Conservation (phyloP, 2,797 vertebrate genomes). For the Acanthurus tractus region DNA sequence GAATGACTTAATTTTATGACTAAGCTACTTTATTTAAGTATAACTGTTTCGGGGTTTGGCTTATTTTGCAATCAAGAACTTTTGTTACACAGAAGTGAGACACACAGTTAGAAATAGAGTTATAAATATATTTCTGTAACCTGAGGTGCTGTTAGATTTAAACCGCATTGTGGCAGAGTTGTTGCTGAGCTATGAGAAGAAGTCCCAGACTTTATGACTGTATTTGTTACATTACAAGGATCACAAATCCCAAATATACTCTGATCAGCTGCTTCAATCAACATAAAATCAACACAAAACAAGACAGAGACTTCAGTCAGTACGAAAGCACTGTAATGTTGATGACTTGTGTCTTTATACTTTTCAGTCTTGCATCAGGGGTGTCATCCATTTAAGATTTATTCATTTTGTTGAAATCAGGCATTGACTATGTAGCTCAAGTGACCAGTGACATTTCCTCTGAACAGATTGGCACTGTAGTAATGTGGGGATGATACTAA, state of each 20-base stretch:
- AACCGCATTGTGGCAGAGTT: neutral
- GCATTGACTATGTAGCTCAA: conserved; percentile 10
- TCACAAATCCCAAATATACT: neutral
- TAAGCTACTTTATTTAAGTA: neutral
- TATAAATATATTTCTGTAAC: conserved; percentile 15
- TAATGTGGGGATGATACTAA: conserved; percentile 20
- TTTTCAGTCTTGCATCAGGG: conserved; percentile 20
- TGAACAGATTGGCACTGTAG: conserved; percentile 12
- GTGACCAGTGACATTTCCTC: conserved; percentile 47
- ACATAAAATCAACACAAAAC: conserved; percentile 1
- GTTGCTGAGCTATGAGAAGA: conserved; percentile 10
- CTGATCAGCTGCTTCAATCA: neutral
- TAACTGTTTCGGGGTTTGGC: neutral
- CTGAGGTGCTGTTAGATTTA: neutral
- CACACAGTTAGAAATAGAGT: conserved; percentile 25
- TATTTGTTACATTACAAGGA: conserved; percentile 5
- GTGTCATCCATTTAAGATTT: conserved; percentile 16
- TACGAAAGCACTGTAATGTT: neutral
- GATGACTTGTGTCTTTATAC: conserved; percentile 28
- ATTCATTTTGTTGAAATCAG: conserved; percentile 57
- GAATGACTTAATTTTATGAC: conserved; percentile 21
- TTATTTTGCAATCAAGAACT: conserved; percentile 9
- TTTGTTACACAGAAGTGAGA: conserved; percentile 20
- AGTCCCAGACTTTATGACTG: neutral
- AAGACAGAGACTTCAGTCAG: conserved; percentile 3